These are phyloP conservation scores for Aurelia aurita DNA, from an alignment of 30 jellyfish, hydroid and myxozoan genomes.

Conservation along the genomic window DNA sequence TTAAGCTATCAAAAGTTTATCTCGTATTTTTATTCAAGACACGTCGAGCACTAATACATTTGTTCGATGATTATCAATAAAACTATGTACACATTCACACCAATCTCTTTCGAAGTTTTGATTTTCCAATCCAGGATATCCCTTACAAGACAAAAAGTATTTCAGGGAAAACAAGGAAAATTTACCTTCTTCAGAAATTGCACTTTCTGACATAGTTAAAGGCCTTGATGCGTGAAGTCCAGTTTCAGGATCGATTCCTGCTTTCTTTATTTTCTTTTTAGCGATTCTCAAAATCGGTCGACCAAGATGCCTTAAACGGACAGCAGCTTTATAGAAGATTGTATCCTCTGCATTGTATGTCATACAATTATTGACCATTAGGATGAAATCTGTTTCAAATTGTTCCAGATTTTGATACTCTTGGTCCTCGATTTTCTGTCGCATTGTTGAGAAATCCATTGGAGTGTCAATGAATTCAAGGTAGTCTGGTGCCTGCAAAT, in stretches of 20 bases:
- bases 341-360: constrained; percentile 97
- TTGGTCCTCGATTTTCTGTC: constrained; percentile 71
- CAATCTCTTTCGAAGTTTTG: too few relatives aligned
- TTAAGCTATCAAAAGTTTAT: too few relatives aligned
- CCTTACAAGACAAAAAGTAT: too few relatives aligned
- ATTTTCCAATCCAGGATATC: too few relatives aligned
- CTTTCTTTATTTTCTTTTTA: constrained; percentile 77
- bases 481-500: constrained; percentile 95
- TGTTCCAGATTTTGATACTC: constrained; percentile 82
- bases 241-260: constrained; percentile 95
- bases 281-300: constrained; percentile 87
- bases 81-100: too few relatives aligned
- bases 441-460: constrained; percentile 97
- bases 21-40: too few relatives aligned
- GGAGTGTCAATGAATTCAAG: constrained; percentile 87
- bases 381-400: constrained; percentile 85
- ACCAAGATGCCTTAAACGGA: constrained; percentile 80
- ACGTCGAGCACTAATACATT: too few relatives aligned
- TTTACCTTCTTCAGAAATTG: constrained; percentile 87
- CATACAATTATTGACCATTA: constrained; percentile 90
- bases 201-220: constrained; percentile 54
- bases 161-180: too few relatives aligned
- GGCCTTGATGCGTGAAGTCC: constrained; percentile 88
- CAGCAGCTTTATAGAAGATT: constrained; percentile 88
- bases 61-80: too few relatives aligned